Evolutionary conservation across 2,888 invertebrate genomes (phyloP), one percentile per base, ranked within the genome.

Genomic region (Drosophila eohydei): DNA sequence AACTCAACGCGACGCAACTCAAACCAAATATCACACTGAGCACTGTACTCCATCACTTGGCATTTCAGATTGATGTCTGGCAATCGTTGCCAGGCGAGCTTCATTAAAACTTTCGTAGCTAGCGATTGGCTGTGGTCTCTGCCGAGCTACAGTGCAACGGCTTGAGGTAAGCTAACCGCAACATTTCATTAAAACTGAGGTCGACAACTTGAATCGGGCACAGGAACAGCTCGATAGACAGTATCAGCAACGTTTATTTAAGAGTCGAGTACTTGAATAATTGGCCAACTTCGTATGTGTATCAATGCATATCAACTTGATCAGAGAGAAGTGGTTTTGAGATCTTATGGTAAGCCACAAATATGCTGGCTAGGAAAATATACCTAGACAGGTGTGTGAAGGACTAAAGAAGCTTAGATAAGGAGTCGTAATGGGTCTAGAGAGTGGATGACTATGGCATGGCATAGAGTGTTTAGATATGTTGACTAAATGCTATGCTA

Each of bases 131-230:
- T 83, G 83, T 61, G 83, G 83, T 81, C 60, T 44, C 2, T 14
- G n/a, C 55, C 40, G 26, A 60, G 46, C 57, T 46, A 14, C 1
- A 28, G 44, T 28, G 21, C 30, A 43, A 26, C 28, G 54, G 48
- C 50, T 64, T 21, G 36, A 61, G 78, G 58, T 48, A 32, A 54
- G 58, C 51, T 52, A 79, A 74, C 83, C 83, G 63, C 82, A 79
- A 68, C 77, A 78, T 84, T 84, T 87, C 80, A 83, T 87, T 87
- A 79, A 79, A 77, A 67, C 74, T 65, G 71, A 51, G 81, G 81
- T 65, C 69, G 43, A 48, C 64, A 60, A 46, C 61, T 69, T 38
- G 54, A 50, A 50, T 38, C 2, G 43, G 16, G 34, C 43, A 40
- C 16, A 14, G 21, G 21, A 34, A 11, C 16, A 32, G 32, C 9